Evolutionary conservation across 1,140 invertebrate genomes (phyloP).

Genomic region (Euura saliciscinereae): DNA sequence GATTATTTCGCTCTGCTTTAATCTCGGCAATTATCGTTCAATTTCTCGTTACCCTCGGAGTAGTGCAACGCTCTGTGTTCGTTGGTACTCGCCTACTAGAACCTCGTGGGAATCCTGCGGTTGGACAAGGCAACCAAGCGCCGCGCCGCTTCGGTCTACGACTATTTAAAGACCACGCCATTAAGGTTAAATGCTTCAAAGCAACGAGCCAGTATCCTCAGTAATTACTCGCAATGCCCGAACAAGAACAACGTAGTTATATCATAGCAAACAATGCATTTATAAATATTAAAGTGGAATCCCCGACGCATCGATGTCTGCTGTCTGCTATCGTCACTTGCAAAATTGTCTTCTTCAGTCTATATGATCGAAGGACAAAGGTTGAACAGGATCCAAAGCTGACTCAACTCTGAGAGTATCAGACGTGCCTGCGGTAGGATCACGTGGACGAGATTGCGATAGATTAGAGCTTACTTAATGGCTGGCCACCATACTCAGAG

Average conservation of each 20-base stretch:
- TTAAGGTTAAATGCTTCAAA: slow-evolving; percentile 56
- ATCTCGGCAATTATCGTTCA: background rate
- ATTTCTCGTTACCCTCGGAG: background rate
- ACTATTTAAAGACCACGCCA: slow-evolving; percentile 56
- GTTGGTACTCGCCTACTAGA: background rate
- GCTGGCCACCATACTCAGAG: background rate
- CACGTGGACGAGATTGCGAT: background rate
- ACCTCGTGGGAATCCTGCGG: slow-evolving; percentile 1
- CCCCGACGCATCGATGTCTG: too few species aligned
- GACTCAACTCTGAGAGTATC: background rate
- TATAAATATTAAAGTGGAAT: too few species aligned
- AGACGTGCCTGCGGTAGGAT: background rate
- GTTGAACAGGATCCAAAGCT: too few species aligned
- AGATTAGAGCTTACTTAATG: background rate
- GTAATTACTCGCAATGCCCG: slow-evolving; percentile 3
- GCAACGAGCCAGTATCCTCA: slow-evolving; percentile 29
- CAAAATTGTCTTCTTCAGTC: too few species aligned
- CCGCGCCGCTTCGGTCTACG: background rate
- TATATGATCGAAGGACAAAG: too few species aligned
- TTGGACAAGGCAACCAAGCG: background rate
- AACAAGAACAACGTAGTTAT: background rate
- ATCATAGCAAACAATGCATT: too few species aligned
- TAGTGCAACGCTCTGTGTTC: background rate
- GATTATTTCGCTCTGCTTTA: too few species aligned
- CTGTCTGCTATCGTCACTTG: too few species aligned